A percentile compares a stretch with the other conserved stretches of the same genome.
Conservation (phyloP, 2,113 vertebrate species). For the Hippocampus comes region DNA sequence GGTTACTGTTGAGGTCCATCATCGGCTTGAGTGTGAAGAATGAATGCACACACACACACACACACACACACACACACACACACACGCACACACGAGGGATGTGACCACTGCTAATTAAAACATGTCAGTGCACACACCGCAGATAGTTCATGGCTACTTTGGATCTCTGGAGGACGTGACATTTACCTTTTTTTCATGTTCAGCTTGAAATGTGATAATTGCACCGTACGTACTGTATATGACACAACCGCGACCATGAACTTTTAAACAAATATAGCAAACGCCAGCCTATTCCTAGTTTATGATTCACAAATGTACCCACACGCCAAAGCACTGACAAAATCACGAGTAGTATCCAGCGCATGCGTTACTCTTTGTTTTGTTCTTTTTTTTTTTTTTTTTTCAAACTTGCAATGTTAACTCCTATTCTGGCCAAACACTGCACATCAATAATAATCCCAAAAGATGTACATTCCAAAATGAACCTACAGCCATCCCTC, state of each 20-base stretch:
- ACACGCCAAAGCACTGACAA: no score
- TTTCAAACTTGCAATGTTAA: no score
- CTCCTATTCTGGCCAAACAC: no score
- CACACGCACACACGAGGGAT: slow-evolving; percentile 45
- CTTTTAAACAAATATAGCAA: not conserved
- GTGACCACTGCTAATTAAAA: slow-evolving; percentile 43
- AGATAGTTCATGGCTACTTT: slow-evolving; percentile 22
- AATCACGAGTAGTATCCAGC: no score
- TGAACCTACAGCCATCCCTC: no score
- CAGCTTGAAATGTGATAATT: not conserved
- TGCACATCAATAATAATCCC: no score
- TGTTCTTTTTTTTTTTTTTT: no score
- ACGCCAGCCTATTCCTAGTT: no score
- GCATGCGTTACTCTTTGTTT: no score
- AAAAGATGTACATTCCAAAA: no score
- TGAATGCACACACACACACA: not conserved
- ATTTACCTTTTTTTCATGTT: slow-evolving; percentile 44
- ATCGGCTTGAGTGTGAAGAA: slow-evolving; percentile 26
- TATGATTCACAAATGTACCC: no score
- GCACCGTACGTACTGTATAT: not conserved
- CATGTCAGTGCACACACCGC: slow-evolving; percentile 10
- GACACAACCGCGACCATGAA: no score
- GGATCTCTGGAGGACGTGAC: slow-evolving; percentile 21
- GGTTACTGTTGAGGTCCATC: slow-evolving; percentile 23
- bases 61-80: slow-evolving; percentile 27